Percentiles rank a stretch among this genome's conserved stretches.
phyloP scores from a whole-genome alignment of 2,797 vertebrate genomes.

The Hydrolagus colliei region DNA sequence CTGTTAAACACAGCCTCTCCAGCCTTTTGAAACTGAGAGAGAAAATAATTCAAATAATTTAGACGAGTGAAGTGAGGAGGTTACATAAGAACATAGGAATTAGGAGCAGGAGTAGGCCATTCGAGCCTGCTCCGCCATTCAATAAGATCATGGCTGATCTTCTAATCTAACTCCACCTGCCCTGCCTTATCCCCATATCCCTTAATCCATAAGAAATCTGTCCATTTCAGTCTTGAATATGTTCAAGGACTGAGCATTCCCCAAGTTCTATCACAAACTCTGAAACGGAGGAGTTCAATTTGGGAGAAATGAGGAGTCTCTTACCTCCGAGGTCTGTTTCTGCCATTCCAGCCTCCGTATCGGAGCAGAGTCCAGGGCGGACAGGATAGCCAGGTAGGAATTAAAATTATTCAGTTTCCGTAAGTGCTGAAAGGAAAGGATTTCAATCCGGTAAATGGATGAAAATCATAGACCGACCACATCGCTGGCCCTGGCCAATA shows the following conservation, averaged over 20 bases:
- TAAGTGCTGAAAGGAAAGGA: slow-evolving; percentile 70
- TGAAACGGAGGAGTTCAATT: background rate
- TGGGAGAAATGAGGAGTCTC: slow-evolving; percentile 26
- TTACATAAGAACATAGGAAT: no score
- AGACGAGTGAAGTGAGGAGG: background rate
- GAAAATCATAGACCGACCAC: no score
- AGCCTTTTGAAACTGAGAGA: no score
- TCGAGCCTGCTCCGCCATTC: no score
- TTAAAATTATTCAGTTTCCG: slow-evolving; percentile 98
- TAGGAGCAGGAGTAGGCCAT: no score
- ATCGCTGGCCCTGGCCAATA: no score
- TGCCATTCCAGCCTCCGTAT: slow-evolving; percentile 97
- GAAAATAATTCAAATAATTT: background rate
- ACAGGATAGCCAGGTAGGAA: slow-evolving; percentile 95
- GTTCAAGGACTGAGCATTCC: background rate
- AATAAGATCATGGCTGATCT: no score
- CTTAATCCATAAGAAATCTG: no score
- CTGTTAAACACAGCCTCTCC: no score
- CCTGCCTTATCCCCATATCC: no score
- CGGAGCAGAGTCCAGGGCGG: slow-evolving; percentile 91
- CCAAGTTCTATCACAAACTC: background rate
- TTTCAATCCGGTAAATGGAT: background rate
- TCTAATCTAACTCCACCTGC: no score
- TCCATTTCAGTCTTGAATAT: no score
- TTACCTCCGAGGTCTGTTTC: slow-evolving; percentile 96